Evolutionary conservation across 2,113 vertebrate genomes (phyloP), one percentile per base, ranked within the genome.

Genomic region (Ophiodon elongatus): DNA sequence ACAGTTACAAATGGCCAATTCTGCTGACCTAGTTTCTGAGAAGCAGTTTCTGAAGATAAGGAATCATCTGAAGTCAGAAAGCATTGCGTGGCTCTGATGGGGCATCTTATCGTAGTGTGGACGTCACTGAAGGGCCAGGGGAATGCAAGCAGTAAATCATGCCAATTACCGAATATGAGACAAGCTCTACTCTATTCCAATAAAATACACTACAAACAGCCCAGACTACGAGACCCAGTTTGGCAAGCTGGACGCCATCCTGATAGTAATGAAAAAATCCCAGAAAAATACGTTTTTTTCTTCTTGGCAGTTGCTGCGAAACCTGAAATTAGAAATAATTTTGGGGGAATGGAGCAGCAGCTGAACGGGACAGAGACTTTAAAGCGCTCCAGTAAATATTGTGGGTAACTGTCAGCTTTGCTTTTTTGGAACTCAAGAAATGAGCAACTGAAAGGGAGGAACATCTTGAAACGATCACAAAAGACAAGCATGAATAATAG

Each of bases 391-490:
- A 87, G 84, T 91, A 94, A 93, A 95, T 90, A 92, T 86, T 90
- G 90, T 86, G 79, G 93, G 84, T 90, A 93, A 84, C 92, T 93
- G 90, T 90, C 91, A 88, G 82, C 70, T 83, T 80, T 79, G 79
- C 85, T 88, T 85, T 89, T 91, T 84, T 72, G 82, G 80, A 87
- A 84, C 73, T 85, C 63, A 65, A 85, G 64, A 93, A 88, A 88
- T 15, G 27, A 90, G 68, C 67, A 79, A 86, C 60, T 45, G 77
- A 73, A 73, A 83, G 52, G 39, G 73, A 83, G 68, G 31, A 92
- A 94, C 93, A 95, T 95, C 90, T 95, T 95, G 94, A 95, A 95
- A 73, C 83, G 75, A 94, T 95, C 83, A 90, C 33, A 83, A 43
- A 85, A 75, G 80, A 87, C 91, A 92, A 88, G 85, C 80, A 83